Base-by-base conservation (phyloP, 2,888 invertebrate species). In the Orthosia gracilis region DNA sequence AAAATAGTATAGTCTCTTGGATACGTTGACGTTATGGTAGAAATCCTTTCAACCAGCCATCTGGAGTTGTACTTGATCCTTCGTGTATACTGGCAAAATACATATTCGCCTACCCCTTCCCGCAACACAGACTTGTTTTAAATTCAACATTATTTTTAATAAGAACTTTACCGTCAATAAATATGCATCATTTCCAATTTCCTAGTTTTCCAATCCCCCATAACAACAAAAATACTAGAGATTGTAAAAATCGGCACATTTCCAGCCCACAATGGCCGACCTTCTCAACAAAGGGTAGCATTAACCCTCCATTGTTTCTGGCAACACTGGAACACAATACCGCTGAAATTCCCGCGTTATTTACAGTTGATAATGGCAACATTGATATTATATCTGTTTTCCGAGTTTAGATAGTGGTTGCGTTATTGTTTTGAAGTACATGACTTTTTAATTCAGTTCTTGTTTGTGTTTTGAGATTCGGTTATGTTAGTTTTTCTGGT, bases 371-470 rank as follows among this genome's bases (percentile, higher is more conserved):
- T 69, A 84, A 81, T 69, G 84, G 63, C 63, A 74, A 70, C 85
- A 84, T 84, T 84, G 82, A 82, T 81, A 84, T 84, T 84, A 75
- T 81, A 80, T 84, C 81, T 81, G 67, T 69, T 66, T 80, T 64
- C 21, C 54, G 26, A 52, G 49, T 74, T 84, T 68, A 68, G 76
- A 75, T 75, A 81, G 84, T 61, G 57, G 55, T 62, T 23, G 66
- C 31, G 59, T 54, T 61, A 65, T 73, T 74, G 62, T 59, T 69
- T 45, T 63, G 40, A 52, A 54, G 50, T 63, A 63, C 23, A 21
- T 59, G 58, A 61, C 49, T 77, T 76, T 81, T 49, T 26, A 26
- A 59, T 31, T 50, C 1, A 26, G 50, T 73, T 58, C n/a, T 40
- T 55, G 63, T 59, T 52, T 55, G 11, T 26, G 15, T 45, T 13